phyloP scores from a whole-genome alignment of 2,797 vertebrate genomes.

The Harpagifer antarcticus region DNA sequence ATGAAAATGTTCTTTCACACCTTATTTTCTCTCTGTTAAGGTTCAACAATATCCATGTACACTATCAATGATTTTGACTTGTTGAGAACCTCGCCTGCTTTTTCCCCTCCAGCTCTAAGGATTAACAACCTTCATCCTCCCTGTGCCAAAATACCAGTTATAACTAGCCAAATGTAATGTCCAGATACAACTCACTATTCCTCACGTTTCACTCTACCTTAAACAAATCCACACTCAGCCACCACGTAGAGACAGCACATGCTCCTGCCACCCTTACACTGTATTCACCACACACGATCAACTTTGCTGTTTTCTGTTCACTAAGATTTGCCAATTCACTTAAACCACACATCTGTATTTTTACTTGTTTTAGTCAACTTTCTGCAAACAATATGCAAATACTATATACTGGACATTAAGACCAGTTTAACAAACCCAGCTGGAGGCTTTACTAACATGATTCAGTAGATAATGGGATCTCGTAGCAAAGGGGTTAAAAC shows the following conservation, averaged over 20 bases:
- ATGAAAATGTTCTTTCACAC: not conserved
- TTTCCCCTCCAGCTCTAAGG: conserved; percentile 60
- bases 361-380: conserved; percentile 23
- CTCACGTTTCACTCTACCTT: conserved; percentile 48
- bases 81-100: conserved; percentile 51
- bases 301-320: conserved; percentile 9
- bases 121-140: conserved; percentile 38
- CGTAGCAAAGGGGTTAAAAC: conserved; percentile 14
- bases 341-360: conserved; percentile 19
- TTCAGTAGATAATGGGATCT: not conserved
- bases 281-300: conserved; percentile 12
- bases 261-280: conserved; percentile 20
- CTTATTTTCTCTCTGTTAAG: conserved; percentile 1
- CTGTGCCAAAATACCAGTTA: conserved; percentile 58
- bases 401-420: not conserved
- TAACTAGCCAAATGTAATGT: conserved; percentile 31
- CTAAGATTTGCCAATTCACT: conserved; percentile 22
- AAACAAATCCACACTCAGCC: conserved; percentile 36
- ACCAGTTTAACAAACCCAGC: conserved; percentile 2
- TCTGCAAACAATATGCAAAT: not conserved
- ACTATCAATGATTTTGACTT: conserved; percentile 18
- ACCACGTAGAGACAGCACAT: conserved; percentile 28
- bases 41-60: conserved; percentile 6
- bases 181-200: conserved; percentile 38
- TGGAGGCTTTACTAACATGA: not conserved